Evolutionary conservation across 2,113 vertebrate species (phyloP).

Genomic region (Gymnobelideus leadbeateri): DNA sequence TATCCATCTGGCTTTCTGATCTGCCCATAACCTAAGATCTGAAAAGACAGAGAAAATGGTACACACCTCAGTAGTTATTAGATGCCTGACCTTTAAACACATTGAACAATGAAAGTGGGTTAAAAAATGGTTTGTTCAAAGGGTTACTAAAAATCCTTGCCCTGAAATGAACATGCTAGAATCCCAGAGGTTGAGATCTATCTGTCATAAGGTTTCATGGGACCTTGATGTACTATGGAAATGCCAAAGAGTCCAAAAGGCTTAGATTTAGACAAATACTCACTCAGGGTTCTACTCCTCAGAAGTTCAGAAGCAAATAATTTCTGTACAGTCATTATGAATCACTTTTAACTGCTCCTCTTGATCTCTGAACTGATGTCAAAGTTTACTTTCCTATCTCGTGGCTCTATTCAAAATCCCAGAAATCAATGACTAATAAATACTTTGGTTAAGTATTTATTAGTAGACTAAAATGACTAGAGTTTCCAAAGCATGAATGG

Average conservation of each 20-base stretch:
- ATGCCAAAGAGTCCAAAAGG: not conserved
- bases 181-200: not conserved
- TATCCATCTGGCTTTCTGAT: slow-evolving; percentile 93
- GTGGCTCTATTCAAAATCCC: slow-evolving; percentile 71
- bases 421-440: slow-evolving; percentile 76
- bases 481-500: not conserved
- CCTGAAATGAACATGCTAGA: slow-evolving; percentile 1
- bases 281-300: not conserved
- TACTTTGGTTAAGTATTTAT: slow-evolving; percentile 75
- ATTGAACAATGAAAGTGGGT: slow-evolving; percentile 18
- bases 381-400: slow-evolving; percentile 82
- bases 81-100: not conserved
- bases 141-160: not conserved
- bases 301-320: slow-evolving; percentile 69
- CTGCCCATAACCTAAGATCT: slow-evolving; percentile 92
- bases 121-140: not conserved
- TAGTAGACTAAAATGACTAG: slow-evolving; percentile 35
- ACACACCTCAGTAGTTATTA: not conserved
- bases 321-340: slow-evolving; percentile 30
- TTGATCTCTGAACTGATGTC: slow-evolving; percentile 79
- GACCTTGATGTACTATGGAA: not conserved
- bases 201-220: not conserved
- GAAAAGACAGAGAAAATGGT: slow-evolving; percentile 51
- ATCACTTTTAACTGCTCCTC: slow-evolving; percentile 66
- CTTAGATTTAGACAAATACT: slow-evolving; percentile 8